Conservation (phyloP, 2,113 vertebrate genomes). For the Setophaga coronata region DNA sequence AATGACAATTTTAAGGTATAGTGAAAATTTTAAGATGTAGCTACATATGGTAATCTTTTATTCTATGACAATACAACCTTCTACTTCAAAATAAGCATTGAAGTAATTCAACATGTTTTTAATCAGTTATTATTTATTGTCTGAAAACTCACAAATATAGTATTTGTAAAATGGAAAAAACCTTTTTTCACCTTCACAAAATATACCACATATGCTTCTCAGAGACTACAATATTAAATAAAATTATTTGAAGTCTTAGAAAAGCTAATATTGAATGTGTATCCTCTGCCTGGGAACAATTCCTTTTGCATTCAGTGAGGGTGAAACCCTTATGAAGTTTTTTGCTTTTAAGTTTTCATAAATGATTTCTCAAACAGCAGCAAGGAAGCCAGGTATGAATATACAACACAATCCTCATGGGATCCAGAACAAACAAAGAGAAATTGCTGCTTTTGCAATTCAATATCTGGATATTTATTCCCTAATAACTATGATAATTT, state of each 20-base stretch:
- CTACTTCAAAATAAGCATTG: neutral
- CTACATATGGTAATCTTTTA: neutral
- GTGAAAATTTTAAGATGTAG: neutral
- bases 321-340: neutral
- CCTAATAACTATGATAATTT: neutral
- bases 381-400: neutral
- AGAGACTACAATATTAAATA: neutral
- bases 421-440: neutral
- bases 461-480: neutral
- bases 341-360: neutral
- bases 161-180: neutral
- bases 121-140: neutral
- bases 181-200: neutral
- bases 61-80: neutral
- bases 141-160: neutral
- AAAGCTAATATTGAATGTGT: neutral
- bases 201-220: neutral
- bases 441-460: neutral
- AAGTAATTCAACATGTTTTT: neutral
- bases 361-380: neutral
- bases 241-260: neutral
- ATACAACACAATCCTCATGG: neutral
- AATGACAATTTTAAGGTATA: neutral
- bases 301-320: neutral
- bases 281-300: neutral